phyloP scores from a whole-genome alignment of 2,888 invertebrate genomes.

The Rhingia rostrata region DNA sequence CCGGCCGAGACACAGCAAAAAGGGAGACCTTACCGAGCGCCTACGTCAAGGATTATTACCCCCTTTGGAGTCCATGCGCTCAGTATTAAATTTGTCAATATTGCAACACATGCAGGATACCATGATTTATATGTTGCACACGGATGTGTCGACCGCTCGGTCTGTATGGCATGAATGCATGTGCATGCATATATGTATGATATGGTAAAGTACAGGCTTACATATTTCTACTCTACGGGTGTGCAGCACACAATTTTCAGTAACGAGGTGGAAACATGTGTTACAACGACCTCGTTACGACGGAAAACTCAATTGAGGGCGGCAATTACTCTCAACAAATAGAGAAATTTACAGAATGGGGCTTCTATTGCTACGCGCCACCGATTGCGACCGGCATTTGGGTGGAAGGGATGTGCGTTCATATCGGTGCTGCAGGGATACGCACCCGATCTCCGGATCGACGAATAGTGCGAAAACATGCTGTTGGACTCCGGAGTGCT shows the following conservation, averaged over 20 bases:
- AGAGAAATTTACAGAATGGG: constrained; percentile 56
- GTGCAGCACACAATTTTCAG: constrained; percentile 53
- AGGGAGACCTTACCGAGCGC: constrained; percentile 8
- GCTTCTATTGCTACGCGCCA: not conserved
- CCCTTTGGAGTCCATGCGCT: constrained; percentile 24
- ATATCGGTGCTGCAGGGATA: constrained; percentile 22
- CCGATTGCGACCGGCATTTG: not conserved
- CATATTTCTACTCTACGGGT: constrained; percentile 6
- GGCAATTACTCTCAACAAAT: constrained; percentile 73
- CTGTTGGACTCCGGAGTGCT: constrained; percentile 37
- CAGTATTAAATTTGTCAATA: constrained; percentile 74
- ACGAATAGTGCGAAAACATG: constrained; percentile 36
- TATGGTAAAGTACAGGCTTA: constrained; percentile 14
- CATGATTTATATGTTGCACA: constrained; percentile 69
- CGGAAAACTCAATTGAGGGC: constrained; percentile 71
- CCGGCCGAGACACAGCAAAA: constrained; percentile 7
- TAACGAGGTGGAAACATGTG: constrained; percentile 74
- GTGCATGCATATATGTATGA: not conserved
- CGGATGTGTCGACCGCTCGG: constrained; percentile 48
- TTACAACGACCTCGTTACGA: constrained; percentile 70
- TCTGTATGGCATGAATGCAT: constrained; percentile 27
- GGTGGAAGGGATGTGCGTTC: constrained; percentile 24
- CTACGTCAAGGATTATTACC: constrained; percentile 29
- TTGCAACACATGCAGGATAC: constrained; percentile 71
- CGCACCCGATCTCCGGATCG: constrained; percentile 22